phyloP scores from a whole-genome alignment of 2,797 vertebrate genomes.

The Rachycentron canadum region DNA sequence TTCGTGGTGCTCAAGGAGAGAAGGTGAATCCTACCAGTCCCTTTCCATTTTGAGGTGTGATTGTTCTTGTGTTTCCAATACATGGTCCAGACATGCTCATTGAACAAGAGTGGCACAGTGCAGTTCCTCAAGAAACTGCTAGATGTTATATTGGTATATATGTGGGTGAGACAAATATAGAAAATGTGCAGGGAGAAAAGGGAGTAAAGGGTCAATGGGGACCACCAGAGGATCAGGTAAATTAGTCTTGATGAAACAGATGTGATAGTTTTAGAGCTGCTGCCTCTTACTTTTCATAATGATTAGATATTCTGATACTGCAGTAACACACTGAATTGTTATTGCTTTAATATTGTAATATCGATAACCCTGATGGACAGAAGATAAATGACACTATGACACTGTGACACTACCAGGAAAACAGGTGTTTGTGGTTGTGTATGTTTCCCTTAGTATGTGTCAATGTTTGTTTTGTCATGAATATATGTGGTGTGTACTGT shows the following conservation, averaged over 20 bases:
- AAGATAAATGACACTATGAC: constrained; percentile 84
- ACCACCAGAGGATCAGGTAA: constrained; percentile 90
- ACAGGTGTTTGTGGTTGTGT: constrained; percentile 81
- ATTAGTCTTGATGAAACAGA: constrained; percentile 18
- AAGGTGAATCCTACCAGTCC: constrained; percentile 85
- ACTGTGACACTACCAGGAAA: constrained; percentile 85
- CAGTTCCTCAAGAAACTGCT: background rate
- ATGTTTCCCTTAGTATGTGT: background rate
- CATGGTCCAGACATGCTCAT: background rate
- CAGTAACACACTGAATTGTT: background rate
- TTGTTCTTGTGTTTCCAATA: background rate
- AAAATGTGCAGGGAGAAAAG: constrained; percentile 93
- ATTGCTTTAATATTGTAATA: background rate
- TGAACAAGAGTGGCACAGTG: background rate
- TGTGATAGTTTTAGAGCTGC: too few relatives aligned
- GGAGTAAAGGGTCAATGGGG: constrained; percentile 94
- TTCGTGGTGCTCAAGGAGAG: constrained; percentile 88
- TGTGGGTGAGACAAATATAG: background rate
- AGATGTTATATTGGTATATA: constrained; percentile 27
- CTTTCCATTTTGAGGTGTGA: constrained; percentile 36
- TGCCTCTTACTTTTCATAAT: too few relatives aligned
- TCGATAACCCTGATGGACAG: constrained; percentile 89
- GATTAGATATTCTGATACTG: too few relatives aligned
- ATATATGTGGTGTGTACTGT: background rate
- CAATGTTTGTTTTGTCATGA: background rate